Percentiles rank a stretch among this genome's conserved stretches.
Evolutionary conservation across 1,140 invertebrate species (phyloP).

Genomic region (Nomia melanderi): DNA sequence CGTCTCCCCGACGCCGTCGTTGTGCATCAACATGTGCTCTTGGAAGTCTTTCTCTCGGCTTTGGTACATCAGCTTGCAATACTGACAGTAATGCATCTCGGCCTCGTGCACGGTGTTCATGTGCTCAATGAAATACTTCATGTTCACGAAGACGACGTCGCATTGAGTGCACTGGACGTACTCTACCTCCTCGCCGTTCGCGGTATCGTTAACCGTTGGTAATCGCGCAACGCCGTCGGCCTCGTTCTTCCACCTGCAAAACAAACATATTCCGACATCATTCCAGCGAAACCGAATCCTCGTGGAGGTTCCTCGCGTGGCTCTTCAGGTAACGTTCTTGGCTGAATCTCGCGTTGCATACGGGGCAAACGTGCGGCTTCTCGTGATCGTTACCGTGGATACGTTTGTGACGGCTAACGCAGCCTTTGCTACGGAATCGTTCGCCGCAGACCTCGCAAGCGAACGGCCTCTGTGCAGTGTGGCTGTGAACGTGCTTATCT

Average conservation of each 20-base stretch:
- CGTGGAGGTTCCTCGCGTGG: conserved; percentile 65
- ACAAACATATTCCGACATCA: conserved; percentile 46
- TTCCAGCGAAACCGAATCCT: background rate
- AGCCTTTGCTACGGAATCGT: conserved; percentile 71
- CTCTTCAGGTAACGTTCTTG: conserved; percentile 69
- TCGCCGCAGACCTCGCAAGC: conserved; percentile 81
- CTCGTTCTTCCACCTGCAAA: conserved; percentile 46
- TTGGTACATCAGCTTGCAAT: conserved; percentile 58
- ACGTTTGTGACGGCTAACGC: conserved; percentile 46
- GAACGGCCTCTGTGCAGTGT: conserved; percentile 61
- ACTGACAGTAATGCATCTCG: conserved; percentile 41
- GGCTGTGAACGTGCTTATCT: conserved; percentile 61
- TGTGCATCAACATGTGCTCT: conserved; percentile 24
- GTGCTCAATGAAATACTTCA: conserved; percentile 61
- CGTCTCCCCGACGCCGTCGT: background rate
- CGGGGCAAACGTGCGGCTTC: conserved; percentile 59
- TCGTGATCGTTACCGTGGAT: conserved; percentile 55
- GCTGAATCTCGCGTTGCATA: conserved; percentile 68
- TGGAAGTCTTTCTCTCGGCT: conserved; percentile 42
- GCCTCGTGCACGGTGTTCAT: conserved; percentile 58
- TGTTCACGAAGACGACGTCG: conserved; percentile 58
- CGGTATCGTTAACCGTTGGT: background rate
- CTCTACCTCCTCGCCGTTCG: conserved; percentile 26
- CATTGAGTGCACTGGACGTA: conserved; percentile 58
- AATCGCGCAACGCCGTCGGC: background rate